Evolutionary conservation across 2,888 invertebrate genomes (phyloP), one percentile per base, ranked within the genome.

Genomic region (Tupiocoris notatus): DNA sequence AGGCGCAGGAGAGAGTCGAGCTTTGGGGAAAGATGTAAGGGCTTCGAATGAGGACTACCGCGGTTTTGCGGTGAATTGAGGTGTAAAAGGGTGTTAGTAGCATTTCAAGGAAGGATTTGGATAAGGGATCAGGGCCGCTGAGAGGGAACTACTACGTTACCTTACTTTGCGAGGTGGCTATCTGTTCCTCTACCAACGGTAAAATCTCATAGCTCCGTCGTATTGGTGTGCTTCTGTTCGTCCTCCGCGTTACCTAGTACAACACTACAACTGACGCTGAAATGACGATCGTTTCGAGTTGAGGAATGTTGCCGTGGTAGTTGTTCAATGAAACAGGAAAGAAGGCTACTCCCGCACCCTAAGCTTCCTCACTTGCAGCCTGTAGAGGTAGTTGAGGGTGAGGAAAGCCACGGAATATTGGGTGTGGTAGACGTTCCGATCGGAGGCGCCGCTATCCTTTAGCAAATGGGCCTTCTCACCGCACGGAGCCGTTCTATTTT

Each of bases 51-150:
- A 66, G 66, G 54, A 39, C 66, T 66, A n/a, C 39, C 21, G 68
- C 58, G 68, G 68, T 68, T 68, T 68, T 21, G 68, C 68, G 68
- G 68, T 56, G 68, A 68, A 68, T 68, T 68, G 68, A 68, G 68
- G 68, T 68, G 68, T 68, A 68, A 68, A 68, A 58, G 68, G 68
- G 68, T 58, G 68, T 68, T 68, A 68, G 68, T 57, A 68, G 59
- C 68, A 68, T 68, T 68, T 68, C 58, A 68, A 57, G 68, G 68
- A 68, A 68, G 68, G 68, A 68, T 68, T 68, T 68, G 68, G 68
- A 68, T 68, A 68, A 68, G 68, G 68, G 68, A 68, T 68, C 68
- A 68, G 68, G 16, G 21, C 39, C 39, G 3, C 39, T 12, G 39
- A 39, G 39, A 3, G 3, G 39, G 39, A 39, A 39, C 39, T 39